A percentile compares a stretch with the other conserved stretches of the same genome.
Conservation (phyloP, 1,140 invertebrate genomes). For the Theocolax elegans region DNA sequence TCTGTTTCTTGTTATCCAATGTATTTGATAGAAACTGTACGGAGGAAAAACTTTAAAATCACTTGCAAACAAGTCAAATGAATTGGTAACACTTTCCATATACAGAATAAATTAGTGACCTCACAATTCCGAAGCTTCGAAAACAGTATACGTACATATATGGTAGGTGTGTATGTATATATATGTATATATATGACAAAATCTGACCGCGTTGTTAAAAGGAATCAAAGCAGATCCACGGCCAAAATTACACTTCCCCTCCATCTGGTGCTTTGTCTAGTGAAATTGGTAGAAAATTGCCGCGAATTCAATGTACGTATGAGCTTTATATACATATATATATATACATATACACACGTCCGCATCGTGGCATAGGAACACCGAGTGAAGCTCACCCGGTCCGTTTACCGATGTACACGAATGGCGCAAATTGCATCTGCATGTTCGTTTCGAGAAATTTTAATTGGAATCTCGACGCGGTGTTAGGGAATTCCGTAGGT, state of each 20-base stretch:
- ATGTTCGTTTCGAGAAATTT: slow-evolving; percentile 22
- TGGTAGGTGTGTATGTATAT: too few relatives aligned
- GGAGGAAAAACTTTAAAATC: too few relatives aligned
- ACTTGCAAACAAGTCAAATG: too few relatives aligned
- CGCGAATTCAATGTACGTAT: neutral
- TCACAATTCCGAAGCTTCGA: too few relatives aligned
- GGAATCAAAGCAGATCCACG: neutral
- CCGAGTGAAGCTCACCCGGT: neutral
- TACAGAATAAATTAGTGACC: too few relatives aligned
- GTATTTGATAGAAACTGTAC: too few relatives aligned
- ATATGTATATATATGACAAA: too few relatives aligned
- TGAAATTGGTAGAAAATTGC: slow-evolving; percentile 20
- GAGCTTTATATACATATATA: neutral
- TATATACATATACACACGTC: too few relatives aligned
- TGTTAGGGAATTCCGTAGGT: neutral
- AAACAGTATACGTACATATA: too few relatives aligned
- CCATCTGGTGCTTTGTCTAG: neutral
- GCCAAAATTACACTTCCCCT: neutral
- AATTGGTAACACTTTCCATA: too few relatives aligned
- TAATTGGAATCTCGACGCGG: slow-evolving; percentile 17
- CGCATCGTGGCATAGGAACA: too few relatives aligned
- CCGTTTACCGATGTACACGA: slow-evolving; percentile 1
- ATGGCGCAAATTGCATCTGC: slow-evolving; percentile 12
- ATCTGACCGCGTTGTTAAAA: neutral
- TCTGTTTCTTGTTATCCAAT: too few relatives aligned